Evolutionary conservation across 2,113 vertebrate genomes (phyloP).

Genomic region (Stegastes partitus): DNA sequence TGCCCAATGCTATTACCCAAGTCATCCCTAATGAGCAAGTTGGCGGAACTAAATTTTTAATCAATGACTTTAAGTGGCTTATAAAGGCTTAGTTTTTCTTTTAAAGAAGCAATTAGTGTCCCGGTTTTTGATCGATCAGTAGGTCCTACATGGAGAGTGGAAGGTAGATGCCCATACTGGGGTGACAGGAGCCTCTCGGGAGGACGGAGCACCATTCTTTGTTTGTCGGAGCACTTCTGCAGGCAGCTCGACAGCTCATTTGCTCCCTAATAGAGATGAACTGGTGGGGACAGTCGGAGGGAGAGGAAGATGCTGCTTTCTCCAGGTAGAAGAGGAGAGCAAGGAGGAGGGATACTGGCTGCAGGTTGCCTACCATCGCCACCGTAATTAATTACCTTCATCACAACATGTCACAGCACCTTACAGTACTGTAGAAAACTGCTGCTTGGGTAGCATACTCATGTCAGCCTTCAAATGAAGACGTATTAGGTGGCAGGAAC

Average conservation of each 20-base stretch:
- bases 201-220: constrained; percentile 31
- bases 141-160: not conserved
- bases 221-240: constrained; percentile 46
- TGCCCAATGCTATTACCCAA: constrained; percentile 35
- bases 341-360: constrained; percentile 16
- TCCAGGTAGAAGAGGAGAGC: constrained; percentile 10
- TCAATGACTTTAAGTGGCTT: constrained; percentile 49
- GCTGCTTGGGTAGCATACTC: constrained; percentile 13
- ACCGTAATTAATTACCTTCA: constrained; percentile 63
- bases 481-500: constrained; percentile 43
- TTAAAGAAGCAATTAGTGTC: constrained; percentile 59
- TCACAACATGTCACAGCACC: constrained; percentile 31
- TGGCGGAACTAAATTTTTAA: constrained; percentile 46
- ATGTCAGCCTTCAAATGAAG: constrained; percentile 63
- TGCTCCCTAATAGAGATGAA: constrained; percentile 77
- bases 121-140: constrained; percentile 52
- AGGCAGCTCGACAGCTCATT: constrained; percentile 69
- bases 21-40: constrained; percentile 41
- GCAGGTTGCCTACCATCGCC: constrained; percentile 36
- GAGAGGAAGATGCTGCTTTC: constrained; percentile 10
- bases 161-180: constrained; percentile 12
- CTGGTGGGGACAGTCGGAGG: constrained; percentile 23
- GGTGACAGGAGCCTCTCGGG: constrained; percentile 27
- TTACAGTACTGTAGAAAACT: constrained; percentile 37
- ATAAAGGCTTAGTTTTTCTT: constrained; percentile 42